Evolutionary conservation across 2,113 vertebrate genomes (phyloP), one percentile per base, ranked within the genome.

Genomic region (Brachyistius frenatus): DNA sequence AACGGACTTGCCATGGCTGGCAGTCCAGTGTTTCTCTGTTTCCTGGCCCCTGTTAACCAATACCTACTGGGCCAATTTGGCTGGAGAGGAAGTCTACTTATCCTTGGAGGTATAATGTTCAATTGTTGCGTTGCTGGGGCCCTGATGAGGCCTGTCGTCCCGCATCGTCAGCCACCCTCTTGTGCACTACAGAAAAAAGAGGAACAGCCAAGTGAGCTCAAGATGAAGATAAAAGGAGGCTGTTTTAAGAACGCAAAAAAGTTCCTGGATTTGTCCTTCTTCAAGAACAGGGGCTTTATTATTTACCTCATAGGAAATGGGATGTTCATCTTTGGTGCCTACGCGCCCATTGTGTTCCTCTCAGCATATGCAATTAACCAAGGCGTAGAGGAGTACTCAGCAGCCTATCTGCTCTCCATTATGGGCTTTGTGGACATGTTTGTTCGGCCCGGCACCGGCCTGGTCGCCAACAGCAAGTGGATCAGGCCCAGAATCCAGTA

Each of bases 1-100:
- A 96, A 97, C 0, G 95, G 95, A 67, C 90, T 96, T 1, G 94
- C 94, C 36, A 96, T 97, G 96, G 94, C 95, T 0, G 94, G 95
- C 55, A 96, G 94, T 85, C 95, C 95, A 0, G 95, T 97, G 47
- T 94, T 96, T 78, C 91, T 95, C 10, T 94, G 89, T 56, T 81
- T 95, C 0, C 81, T 96, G 64, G 95, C 95, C 14, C 95, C 96
- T 36, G 80, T 95, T 50, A 96, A 95, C 84, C 95, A 96, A 84
- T 92, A 93, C 77, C 89, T 95, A 52, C 93, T 96, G 65, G 91
- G 93, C 23, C 89, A 68, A 31, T 97, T 94, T 83, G 95, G 95
- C 60, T 97, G 95, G 95, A 94, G 95, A 64, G 95, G 96, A 47
- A 96, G 94, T 78, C 94, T 97, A 77, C 91, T 95, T 30, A 94